These are phyloP conservation scores for Gorsachius goisagi DNA, from an alignment of 2,113 vertebrate genomes.

Conservation along the genomic window DNA sequence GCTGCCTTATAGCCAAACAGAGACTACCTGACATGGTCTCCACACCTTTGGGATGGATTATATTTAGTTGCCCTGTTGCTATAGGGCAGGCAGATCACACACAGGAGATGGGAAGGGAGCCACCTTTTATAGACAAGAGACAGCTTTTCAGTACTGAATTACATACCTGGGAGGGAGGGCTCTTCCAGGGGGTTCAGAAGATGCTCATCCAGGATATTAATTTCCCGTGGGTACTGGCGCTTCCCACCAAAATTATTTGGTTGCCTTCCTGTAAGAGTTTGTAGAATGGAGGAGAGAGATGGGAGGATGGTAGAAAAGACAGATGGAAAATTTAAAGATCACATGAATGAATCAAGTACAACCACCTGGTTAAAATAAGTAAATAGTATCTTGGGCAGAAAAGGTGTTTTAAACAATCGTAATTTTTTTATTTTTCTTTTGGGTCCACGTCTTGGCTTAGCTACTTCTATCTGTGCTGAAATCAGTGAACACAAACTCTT, in stretches of 20 bases:
- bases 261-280: conserved; percentile 48
- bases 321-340: background rate
- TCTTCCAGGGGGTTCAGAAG: conserved; percentile 80
- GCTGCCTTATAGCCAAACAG: background rate
- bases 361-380: background rate
- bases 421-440: background rate
- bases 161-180: conserved; percentile 81
- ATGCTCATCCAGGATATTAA: conserved; percentile 50
- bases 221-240: conserved; percentile 44
- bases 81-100: background rate
- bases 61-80: background rate
- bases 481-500: background rate
- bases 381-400: background rate
- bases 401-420: background rate
- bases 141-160: background rate
- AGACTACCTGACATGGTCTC: background rate
- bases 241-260: conserved; percentile 36
- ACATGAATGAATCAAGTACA: background rate
- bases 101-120: background rate
- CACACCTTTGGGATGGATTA: background rate
- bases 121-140: background rate
- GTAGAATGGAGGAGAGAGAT: background rate
- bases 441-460: background rate
- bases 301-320: background rate
- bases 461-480: background rate